Conservation (phyloP, 2,888 invertebrate species). For the Platycnemis pennipes region DNA sequence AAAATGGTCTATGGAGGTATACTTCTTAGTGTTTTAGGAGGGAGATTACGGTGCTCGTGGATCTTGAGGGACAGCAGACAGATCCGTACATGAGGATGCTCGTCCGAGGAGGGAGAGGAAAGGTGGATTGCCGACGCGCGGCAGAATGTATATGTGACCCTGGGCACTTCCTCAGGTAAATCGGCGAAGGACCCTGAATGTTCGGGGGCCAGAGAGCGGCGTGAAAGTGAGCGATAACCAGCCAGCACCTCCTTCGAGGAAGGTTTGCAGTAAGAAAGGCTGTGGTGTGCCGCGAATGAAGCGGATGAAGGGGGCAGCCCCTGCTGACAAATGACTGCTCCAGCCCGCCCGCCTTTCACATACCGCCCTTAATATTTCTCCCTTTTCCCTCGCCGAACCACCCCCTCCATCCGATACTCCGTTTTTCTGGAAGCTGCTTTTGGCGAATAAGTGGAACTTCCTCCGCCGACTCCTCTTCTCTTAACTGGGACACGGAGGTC, state of each 20-base stretch:
- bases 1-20: no score
- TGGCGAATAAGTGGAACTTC: conserved; percentile 5
- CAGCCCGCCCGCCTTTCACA: background rate
- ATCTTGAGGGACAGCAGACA: no score
- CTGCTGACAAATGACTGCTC: conserved; percentile 54
- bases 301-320: background rate
- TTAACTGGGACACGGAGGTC: background rate
- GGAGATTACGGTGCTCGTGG: no score
- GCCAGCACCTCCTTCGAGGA: background rate
- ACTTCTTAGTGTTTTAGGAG: no score
- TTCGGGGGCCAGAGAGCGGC: background rate
- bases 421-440: conserved; percentile 1
- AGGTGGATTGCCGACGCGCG: no score
- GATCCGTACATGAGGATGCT: no score
- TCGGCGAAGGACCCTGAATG: no score
- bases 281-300: background rate
- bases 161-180: no score
- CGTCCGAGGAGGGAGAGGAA: no score
- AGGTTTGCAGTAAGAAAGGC: background rate
- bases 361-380: background rate
- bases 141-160: no score
- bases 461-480: background rate
- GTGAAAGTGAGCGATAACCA: conserved; percentile 54
- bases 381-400: background rate
- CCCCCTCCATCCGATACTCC: background rate